These are phyloP conservation scores for Dioctria rufipes DNA, from an alignment of 2,888 invertebrate genomes.

Conservation along the genomic window DNA sequence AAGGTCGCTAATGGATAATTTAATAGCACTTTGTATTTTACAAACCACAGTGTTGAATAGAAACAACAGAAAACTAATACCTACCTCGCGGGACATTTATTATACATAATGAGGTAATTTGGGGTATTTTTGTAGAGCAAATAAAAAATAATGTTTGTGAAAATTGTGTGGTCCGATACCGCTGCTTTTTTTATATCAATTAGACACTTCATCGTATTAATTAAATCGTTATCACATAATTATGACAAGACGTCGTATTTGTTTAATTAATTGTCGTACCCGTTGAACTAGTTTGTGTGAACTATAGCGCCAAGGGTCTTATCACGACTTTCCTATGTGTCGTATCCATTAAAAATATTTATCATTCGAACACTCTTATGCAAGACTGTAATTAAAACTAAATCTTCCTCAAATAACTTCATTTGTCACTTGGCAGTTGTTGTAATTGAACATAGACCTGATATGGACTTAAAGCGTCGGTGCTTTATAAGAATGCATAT, in stretches of 20 bases:
- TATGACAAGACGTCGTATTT: conserved; percentile 33
- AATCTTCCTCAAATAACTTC: too few species aligned
- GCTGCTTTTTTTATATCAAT: conserved; percentile 15
- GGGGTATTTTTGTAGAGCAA: conserved; percentile 2
- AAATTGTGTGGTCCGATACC: conserved; percentile 32
- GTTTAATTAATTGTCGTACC: not conserved
- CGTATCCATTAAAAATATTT: too few species aligned
- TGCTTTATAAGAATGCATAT: too few species aligned
- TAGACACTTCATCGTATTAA: conserved; percentile 24
- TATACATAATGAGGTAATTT: conserved; percentile 32
- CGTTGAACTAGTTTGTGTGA: not conserved
- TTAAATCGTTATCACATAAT: conserved; percentile 31
- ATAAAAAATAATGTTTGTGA: not conserved
- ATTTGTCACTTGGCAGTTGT: too few species aligned
- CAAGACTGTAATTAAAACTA: too few species aligned
- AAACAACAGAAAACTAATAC: not conserved
- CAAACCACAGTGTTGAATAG: not conserved
- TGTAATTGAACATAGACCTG: too few species aligned
- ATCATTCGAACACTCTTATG: too few species aligned
- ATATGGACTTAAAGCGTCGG: too few species aligned
- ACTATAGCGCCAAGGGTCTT: conserved; percentile 25
- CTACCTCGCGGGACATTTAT: not conserved
- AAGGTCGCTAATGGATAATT: conserved; percentile 44
- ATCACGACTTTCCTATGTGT: not conserved
- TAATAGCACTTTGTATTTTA: conserved; percentile 46